Evolutionary conservation across 2,888 invertebrate genomes (phyloP).

Genomic region (Acanthoscelides obtectus): DNA sequence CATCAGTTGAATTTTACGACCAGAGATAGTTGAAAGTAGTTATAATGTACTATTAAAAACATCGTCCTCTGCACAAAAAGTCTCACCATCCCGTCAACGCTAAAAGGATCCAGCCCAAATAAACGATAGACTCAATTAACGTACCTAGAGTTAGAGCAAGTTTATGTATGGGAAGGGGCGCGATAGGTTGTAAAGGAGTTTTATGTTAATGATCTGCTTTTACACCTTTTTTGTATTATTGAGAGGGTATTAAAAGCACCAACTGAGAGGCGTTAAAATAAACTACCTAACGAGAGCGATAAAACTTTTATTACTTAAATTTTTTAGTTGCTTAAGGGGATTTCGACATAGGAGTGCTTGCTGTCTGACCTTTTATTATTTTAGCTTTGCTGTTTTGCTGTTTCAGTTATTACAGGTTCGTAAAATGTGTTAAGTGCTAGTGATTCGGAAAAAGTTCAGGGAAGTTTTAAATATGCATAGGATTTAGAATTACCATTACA

Average conservation of each 20-base stretch:
- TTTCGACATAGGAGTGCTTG: neutral
- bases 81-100: neutral
- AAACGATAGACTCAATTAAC: neutral
- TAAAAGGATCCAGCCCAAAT: neutral
- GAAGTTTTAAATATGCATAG: neutral
- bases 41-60: neutral
- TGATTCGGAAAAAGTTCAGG: neutral
- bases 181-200: neutral
- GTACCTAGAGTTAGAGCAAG: neutral
- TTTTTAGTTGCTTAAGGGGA: neutral
- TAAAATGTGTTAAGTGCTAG: neutral
- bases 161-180: neutral
- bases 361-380: neutral
- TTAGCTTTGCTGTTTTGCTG: neutral
- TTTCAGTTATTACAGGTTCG: neutral
- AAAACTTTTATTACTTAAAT: neutral
- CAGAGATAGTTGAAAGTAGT: neutral
- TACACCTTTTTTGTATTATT: neutral
- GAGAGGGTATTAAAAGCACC: neutral
- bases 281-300: neutral
- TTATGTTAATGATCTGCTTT: neutral
- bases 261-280: neutral
- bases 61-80: neutral
- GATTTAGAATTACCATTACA: too few species aligned
- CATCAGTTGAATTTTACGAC: neutral